phyloP scores from a whole-genome alignment of 35 echinoderm and acorn worm species.

The Eucidaris tribuloides region DNA sequence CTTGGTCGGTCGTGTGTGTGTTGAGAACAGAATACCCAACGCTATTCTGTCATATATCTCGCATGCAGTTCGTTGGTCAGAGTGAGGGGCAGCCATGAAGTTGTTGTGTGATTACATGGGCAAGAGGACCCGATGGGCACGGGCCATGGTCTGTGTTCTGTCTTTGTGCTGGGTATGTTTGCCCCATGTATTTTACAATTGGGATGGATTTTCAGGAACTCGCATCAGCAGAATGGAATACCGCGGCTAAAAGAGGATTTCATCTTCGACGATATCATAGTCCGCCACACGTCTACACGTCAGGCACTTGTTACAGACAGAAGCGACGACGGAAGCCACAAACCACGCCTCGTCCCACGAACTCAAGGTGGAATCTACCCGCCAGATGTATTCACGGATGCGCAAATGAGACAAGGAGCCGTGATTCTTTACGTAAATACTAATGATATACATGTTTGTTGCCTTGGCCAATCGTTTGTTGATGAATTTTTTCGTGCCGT shows the following conservation, averaged over 20 bases:
- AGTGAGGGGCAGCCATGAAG: background rate
- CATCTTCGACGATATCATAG: no score
- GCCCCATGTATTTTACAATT: background rate
- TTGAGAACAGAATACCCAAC: no score
- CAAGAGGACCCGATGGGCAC: constrained; percentile 3
- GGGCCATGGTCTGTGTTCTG: background rate
- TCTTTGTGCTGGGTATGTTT: background rate
- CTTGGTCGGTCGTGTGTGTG: no score
- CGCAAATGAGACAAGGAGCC: constrained; percentile 73
- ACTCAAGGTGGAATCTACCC: constrained; percentile 57
- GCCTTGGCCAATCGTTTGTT: constrained; percentile 95
- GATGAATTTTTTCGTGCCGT: constrained; percentile 98
- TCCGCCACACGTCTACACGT: background rate
- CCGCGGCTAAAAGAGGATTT: background rate
- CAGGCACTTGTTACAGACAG: constrained; percentile 13
- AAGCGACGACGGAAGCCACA: no score
- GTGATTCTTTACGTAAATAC: constrained; percentile 62
- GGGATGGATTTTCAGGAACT: background rate
- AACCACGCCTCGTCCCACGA: no score
- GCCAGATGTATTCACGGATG: constrained; percentile 53
- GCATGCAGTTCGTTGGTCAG: background rate
- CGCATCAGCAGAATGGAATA: background rate
- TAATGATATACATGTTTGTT: constrained; percentile 97
- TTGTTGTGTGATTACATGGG: background rate
- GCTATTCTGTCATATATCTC: no score